Evolutionary conservation across 35 echinoderm and acorn worm genomes (phyloP).

Genomic region (Amphiura filiformis): DNA sequence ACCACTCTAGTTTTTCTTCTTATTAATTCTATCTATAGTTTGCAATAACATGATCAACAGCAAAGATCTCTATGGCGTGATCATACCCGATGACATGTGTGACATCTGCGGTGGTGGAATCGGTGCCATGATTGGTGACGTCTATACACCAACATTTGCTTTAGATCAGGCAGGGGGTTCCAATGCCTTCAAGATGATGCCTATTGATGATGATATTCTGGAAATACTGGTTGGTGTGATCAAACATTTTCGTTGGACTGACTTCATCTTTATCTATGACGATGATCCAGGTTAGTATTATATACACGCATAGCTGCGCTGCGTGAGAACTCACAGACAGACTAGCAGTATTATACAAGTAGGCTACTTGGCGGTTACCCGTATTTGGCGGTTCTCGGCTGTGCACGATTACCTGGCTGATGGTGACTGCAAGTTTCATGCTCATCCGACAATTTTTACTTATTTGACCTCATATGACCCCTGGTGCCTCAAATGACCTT

Average conservation of each 20-base stretch:
- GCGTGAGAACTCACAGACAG: no score
- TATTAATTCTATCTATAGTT: no score
- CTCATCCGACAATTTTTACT: no score
- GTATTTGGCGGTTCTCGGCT: no score
- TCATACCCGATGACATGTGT: conserved; percentile 67
- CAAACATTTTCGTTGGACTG: conserved; percentile 61
- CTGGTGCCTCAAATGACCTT: no score
- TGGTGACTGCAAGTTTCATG: no score
- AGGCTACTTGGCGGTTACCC: no score
- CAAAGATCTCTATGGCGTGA: conserved; percentile 47
- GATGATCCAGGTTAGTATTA: conserved; percentile 39
- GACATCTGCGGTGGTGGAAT: conserved; percentile 33
- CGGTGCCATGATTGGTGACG: conserved; percentile 51
- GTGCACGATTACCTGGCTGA: no score
- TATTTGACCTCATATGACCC: no score
- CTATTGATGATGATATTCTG: conserved; percentile 38
- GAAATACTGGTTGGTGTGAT: conserved; percentile 62
- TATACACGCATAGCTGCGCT: no score
- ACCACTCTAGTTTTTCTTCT: no score
- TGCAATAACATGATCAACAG: conserved; percentile 45
- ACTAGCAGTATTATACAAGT: no score
- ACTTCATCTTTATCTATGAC: conserved; percentile 68
- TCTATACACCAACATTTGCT: conserved; percentile 50
- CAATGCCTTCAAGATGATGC: conserved; percentile 64
- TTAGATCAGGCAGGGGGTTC: conserved; percentile 53